Base-by-base conservation (phyloP, 1,140 invertebrate genomes). In the Cylas formicarius region DNA sequence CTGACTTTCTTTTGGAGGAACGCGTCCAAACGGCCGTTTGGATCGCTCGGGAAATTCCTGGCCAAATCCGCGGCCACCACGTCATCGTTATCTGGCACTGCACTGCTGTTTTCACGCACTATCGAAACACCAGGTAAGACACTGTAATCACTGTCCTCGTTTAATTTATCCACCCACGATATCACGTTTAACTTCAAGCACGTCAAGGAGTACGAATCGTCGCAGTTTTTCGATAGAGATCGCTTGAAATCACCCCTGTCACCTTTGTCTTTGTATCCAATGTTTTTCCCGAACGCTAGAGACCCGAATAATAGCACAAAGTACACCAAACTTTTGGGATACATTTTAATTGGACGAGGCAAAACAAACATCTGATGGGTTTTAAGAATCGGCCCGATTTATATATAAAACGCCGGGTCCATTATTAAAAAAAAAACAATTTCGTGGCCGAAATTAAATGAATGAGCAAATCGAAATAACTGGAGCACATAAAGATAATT, bases 171-270 rank as follows among this genome's bases (percentile, higher is more conserved):
- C 24, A 88, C 70, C 53, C 86, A 75, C 1, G 80, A 77, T 10
- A 84, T 80, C 9, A 86, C 75, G 63, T 86, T 83, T 31, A 89
- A 68, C 60, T 87, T 87, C 9, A 87, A 65, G 55, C 85, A 89
- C 21, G 80, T 84, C 6, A 77, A 68, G 65, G 80, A 84, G 53
- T 85, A 86, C 0, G 76, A 73, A 4, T 76, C 76, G 11, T 73
- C 68, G 52, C 85, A 88, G 51, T 84, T 79, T 53, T 74, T 77
- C 21, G 52, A 67, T 38, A 74, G 27, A 13, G 58, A 55, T 36
- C 57, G 56, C 41, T 62, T 60, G 31, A 56, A 55, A 16, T 63
- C 61, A 50, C 53, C 56, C 43, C 53, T 48, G 28, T 60, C 58
- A 48, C 48, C 34, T 38, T 51, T 33, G 32, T 36, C 28, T 18